These are phyloP conservation scores for Pangasius macronema DNA, from an alignment of 2,797 vertebrate species.

Conservation along the genomic window DNA sequence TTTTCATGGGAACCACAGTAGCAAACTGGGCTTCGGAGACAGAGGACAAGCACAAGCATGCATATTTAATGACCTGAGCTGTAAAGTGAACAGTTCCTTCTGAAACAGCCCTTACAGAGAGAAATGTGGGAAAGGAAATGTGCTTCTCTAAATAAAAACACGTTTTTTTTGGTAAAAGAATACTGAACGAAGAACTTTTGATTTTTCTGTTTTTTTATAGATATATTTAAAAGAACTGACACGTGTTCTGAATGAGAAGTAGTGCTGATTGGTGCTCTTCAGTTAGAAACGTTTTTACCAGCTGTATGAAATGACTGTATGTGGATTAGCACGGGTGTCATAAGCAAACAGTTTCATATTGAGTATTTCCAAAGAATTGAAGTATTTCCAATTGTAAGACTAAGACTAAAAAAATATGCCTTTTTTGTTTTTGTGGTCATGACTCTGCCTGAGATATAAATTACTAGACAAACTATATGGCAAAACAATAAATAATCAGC, in stretches of 20 bases:
- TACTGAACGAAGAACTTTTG: not conserved
- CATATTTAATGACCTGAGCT: not conserved
- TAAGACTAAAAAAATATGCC: too few relatives aligned
- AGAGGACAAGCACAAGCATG: conserved; percentile 25
- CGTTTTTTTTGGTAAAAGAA: not conserved
- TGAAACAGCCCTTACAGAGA: not conserved
- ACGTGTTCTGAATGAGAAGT: not conserved
- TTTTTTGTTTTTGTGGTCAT: not conserved
- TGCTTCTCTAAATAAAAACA: not conserved
- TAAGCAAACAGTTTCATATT: not conserved
- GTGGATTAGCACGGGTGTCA: not conserved
- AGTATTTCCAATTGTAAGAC: too few relatives aligned
- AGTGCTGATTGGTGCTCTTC: not conserved
- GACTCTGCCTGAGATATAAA: not conserved
- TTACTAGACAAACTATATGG: not conserved
- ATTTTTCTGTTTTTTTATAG: not conserved
- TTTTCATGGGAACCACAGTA: conserved; percentile 25
- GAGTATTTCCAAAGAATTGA: not conserved
- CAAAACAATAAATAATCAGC: not conserved
- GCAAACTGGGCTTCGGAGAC: not conserved
- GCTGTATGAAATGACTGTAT: not conserved
- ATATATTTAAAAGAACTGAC: not conserved
- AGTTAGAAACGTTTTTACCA: not conserved
- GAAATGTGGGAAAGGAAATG: not conserved
- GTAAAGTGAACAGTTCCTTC: not conserved